These are phyloP conservation scores for Lepidostoma basale DNA, from an alignment of 1,140 invertebrate species.

Conservation along the genomic window DNA sequence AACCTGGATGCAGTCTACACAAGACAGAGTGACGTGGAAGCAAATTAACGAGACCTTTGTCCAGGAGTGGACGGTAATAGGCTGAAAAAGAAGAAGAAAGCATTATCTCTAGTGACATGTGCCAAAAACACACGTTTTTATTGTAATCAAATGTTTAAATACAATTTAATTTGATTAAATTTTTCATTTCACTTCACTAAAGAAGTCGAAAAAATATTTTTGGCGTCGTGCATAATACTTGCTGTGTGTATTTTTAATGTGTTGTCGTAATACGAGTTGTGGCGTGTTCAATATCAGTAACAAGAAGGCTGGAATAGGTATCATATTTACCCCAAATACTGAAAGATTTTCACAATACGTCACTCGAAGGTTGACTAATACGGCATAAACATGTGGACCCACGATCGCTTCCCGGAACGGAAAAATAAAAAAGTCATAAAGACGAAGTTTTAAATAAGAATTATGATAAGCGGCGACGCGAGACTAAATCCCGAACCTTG, in stretches of 20 bases:
- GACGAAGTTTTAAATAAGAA: conserved; percentile 35
- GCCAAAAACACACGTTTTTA: no score
- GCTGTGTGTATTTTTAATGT: not conserved
- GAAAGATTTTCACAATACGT: not conserved
- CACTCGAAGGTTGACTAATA: conserved; percentile 27
- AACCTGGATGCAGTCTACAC: no score
- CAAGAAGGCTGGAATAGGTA: no score
- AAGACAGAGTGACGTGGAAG: no score
- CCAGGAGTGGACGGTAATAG: no score
- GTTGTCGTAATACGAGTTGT: not conserved
- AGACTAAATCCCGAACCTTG: conserved; percentile 35
- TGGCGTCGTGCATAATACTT: not conserved
- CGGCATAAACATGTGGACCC: conserved; percentile 39
- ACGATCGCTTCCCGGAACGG: conserved; percentile 43
- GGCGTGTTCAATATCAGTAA: not conserved
- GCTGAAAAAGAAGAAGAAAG: no score
- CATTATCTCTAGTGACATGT: no score
- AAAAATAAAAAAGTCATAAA: conserved; percentile 44
- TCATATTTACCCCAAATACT: not conserved
- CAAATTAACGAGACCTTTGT: no score
- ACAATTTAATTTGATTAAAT: no score
- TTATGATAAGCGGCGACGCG: conserved; percentile 34
- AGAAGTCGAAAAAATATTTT: no score
- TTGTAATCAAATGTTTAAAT: no score
- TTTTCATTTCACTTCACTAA: no score